These are phyloP conservation scores for Acanthornis magna DNA, from an alignment of 2,797 vertebrate species.

Conservation along the genomic window DNA sequence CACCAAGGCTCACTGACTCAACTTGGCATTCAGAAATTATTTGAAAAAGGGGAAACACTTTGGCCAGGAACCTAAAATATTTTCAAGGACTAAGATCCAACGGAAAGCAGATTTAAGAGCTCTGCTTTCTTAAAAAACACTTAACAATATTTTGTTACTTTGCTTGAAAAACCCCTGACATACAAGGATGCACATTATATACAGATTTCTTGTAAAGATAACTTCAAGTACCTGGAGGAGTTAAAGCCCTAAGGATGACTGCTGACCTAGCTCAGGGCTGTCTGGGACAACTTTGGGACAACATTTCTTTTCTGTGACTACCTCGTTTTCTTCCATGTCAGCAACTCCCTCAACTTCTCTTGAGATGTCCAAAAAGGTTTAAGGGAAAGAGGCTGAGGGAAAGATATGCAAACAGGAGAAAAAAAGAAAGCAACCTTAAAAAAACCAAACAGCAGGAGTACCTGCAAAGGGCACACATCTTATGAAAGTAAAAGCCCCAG, in stretches of 20 bases:
- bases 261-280: not conserved
- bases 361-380: not conserved
- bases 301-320: not conserved
- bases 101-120: constrained; percentile 7
- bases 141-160: not conserved
- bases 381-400: not conserved
- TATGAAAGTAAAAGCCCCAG: not conserved
- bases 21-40: not conserved
- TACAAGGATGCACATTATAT: not conserved
- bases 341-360: not conserved
- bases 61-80: constrained; percentile 17
- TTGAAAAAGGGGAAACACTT: not conserved
- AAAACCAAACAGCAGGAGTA: not conserved
- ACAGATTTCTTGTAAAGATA: not conserved
- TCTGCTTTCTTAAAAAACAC: not conserved
- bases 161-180: not conserved
- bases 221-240: not conserved
- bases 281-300: not conserved
- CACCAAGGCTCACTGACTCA: not conserved
- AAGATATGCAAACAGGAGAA: not conserved
- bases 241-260: not conserved
- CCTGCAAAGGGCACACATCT: not conserved
- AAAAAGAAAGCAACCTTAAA: not conserved
- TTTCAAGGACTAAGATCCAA: not conserved
- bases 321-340: not conserved